Evolutionary conservation across 1,140 invertebrate genomes (phyloP).

Genomic region (Arion vulgaris): DNA sequence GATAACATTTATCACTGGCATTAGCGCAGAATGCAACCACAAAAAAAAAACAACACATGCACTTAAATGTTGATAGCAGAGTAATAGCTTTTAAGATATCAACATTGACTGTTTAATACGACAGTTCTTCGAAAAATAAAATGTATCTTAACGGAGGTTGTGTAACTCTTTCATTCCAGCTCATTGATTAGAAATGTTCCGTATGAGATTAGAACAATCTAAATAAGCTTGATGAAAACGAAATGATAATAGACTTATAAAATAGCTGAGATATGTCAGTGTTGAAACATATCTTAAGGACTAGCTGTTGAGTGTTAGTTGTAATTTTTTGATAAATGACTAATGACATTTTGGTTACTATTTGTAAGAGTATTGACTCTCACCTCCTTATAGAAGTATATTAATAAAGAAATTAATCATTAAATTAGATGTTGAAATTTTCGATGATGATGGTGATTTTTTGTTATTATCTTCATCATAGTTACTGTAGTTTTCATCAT

Average conservation of each 20-base stretch:
- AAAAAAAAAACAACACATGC: not conserved
- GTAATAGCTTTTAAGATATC: not conserved
- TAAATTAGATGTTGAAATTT: not conserved
- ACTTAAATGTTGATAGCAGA: not conserved
- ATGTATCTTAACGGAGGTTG: not conserved
- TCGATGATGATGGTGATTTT: not conserved
- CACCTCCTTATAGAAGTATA: not conserved
- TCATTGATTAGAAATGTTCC: not conserved
- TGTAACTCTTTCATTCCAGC: not conserved
- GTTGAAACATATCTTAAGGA: not conserved
- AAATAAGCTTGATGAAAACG: not conserved
- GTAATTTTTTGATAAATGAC: not conserved
- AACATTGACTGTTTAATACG: not conserved
- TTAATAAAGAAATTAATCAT: not conserved
- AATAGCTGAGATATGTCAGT: not conserved
- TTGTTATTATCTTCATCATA: not conserved
- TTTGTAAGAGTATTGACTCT: not conserved
- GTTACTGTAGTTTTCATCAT: not conserved
- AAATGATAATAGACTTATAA: not conserved
- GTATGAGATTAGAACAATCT: not conserved
- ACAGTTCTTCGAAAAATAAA: not conserved
- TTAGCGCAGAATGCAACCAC: not conserved
- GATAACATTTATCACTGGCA: not conserved
- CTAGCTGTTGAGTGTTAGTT: not conserved
- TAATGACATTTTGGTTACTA: not conserved